Evolutionary conservation across 2,113 vertebrate genomes (phyloP), one percentile per base, ranked within the genome.

Genomic region (Taxidea taxus): DNA sequence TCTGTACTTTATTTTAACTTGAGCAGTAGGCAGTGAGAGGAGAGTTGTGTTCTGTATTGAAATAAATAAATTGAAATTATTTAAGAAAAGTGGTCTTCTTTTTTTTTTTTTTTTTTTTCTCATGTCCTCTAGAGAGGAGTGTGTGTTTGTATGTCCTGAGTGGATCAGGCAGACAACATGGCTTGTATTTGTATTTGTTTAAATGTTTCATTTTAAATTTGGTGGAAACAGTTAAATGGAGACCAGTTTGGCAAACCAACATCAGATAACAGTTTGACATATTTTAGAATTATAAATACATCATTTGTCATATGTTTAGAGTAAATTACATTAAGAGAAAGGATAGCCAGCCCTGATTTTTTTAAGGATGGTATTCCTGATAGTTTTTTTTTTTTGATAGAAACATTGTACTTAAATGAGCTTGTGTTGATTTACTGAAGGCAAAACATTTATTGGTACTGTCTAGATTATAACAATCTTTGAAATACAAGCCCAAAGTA

Each of bases 31-130:
- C 34, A 66, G 37, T 31, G 54, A 66, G 37, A 80, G 18, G 18
- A 74, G 10, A 56, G 54, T 3, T 12, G 1, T 89, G 21, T 66
- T 82, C 29, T 78, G 15, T 78, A 54, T 2, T 75, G 39, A 82
- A 56, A 13, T 82, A 58, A 14, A 20, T 42, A 60, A 14, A 29
- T 10, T 18, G 74, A 87, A 44, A 42, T 37, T 44, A 74, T 23
- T 60, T 87, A 44, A 89, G 51, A 56, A 78, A 85, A 23, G 5
- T 78, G 39, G 2, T 85, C 14, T n/a, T 74, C 27, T 95, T 86
- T 96, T 3, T 84, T 81, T 94, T 3, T 84, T 81, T 94, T n/a
- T 74, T 20, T 95, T 86, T 96, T 3, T 84, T 81, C 91, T 74
- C 70, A 49, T 51, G 49, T 39, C 34, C 42, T 9, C 39, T 14